Conservation (phyloP, 2,113 vertebrate species). For the Theropithecus gelada region DNA sequence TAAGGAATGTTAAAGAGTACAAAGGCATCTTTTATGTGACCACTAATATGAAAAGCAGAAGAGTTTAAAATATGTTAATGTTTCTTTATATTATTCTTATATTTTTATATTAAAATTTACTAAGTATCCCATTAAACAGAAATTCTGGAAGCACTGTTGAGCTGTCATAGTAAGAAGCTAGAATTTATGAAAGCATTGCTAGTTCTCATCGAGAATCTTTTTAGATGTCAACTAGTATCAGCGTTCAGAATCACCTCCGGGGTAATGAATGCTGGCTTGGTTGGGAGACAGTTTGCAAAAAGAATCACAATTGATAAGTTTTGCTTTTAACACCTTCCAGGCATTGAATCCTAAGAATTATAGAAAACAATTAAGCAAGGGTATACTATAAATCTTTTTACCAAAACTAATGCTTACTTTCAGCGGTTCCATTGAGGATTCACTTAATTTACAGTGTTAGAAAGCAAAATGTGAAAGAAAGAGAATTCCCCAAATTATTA, state of each 20-base stretch:
- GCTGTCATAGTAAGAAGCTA: neutral
- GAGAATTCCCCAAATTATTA: neutral
- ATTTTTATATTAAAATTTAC: conserved; percentile 5
- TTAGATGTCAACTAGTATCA: neutral
- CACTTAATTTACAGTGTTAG: neutral
- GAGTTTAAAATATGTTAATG: neutral
- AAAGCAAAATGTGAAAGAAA: neutral
- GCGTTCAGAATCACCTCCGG: neutral
- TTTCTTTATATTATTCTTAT: neutral
- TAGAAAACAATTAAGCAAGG: neutral
- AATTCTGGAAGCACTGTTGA: neutral
- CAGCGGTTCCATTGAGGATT: neutral
- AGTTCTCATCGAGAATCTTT: neutral
- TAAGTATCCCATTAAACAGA: neutral
- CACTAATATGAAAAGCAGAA: neutral
- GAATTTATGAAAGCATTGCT: neutral
- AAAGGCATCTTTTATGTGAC: neutral
- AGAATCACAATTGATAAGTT: neutral
- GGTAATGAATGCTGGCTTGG: neutral
- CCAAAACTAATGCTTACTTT: neutral
- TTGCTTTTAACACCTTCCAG: neutral
- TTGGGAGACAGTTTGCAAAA: neutral
- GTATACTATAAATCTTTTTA: conserved; percentile 13
- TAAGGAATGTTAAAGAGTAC: neutral
- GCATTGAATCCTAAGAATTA: neutral